phyloP scores from a whole-genome alignment of 1,140 invertebrate species.

The Mylabris phalerata region DNA sequence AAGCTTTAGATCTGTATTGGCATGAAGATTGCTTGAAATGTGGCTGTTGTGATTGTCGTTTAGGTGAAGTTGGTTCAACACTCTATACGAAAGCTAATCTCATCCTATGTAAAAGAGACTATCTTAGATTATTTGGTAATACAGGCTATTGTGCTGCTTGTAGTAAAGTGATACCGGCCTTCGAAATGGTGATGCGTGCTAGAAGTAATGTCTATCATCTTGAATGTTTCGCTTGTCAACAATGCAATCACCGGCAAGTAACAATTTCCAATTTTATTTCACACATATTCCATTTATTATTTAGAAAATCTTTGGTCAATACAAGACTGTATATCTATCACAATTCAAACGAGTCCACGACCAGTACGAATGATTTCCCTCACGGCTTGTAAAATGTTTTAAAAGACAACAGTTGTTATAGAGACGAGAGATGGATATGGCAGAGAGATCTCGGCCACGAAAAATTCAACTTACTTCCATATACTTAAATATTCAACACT shows the following conservation, averaged over 20 bases:
- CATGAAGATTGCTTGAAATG: slow-evolving; percentile 98
- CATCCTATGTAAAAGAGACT: slow-evolving; percentile 95
- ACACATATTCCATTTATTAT: not conserved
- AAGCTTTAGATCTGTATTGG: slow-evolving; percentile 90
- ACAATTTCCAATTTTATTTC: not conserved
- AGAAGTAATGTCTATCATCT: slow-evolving; percentile 95
- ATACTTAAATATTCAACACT: slow-evolving; percentile 24
- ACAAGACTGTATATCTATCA: slow-evolving; percentile 23
- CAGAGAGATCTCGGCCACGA: slow-evolving; percentile 7
- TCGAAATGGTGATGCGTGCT: slow-evolving; percentile 98
- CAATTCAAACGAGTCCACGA: slow-evolving; percentile 29
- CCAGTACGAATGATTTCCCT: slow-evolving; percentile 47
- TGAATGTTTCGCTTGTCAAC: slow-evolving; percentile 97
- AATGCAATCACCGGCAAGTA: slow-evolving; percentile 92
- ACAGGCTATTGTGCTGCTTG: slow-evolving; percentile 92
- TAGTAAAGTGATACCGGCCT: slow-evolving; percentile 94
- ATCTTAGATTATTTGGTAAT: slow-evolving; percentile 89
- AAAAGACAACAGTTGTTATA: slow-evolving; percentile 24
- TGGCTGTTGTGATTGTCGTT: slow-evolving; percentile 91
- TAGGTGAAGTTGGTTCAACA: slow-evolving; percentile 96
- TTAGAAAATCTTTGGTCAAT: not conserved
- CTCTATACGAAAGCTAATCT: slow-evolving; percentile 94
- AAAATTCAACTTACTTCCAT: slow-evolving; percentile 11
- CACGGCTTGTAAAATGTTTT: slow-evolving; percentile 46
- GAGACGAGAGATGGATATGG: slow-evolving; percentile 15